Percentiles rank a stretch among this genome's conserved stretches.
phyloP scores from a whole-genome alignment of 2,113 vertebrate genomes.

The Dicerorhinus sumatrensis region DNA sequence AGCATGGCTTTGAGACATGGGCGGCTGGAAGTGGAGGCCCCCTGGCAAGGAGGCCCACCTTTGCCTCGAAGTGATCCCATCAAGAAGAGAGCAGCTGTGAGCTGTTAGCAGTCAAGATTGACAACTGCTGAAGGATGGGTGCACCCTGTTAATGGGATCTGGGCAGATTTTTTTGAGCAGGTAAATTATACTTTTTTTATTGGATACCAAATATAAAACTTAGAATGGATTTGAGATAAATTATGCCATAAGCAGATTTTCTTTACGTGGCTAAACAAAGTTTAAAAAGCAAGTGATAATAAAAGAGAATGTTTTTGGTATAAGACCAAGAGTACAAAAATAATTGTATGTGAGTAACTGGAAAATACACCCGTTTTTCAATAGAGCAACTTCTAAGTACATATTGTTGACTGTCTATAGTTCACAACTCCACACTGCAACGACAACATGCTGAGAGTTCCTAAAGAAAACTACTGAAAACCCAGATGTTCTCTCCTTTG shows the following conservation, averaged over 20 bases:
- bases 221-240: slow-evolving; percentile 99
- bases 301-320: slow-evolving; percentile 88
- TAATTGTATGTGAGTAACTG: slow-evolving; percentile 96
- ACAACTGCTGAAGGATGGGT: not conserved
- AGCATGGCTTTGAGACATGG: no score
- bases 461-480: slow-evolving; percentile 93
- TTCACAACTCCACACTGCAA: slow-evolving; percentile 95
- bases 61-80: not conserved
- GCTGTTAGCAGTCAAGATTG: not conserved
- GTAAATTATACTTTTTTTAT: slow-evolving; percentile 98
- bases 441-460: slow-evolving; percentile 92
- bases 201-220: slow-evolving; percentile 99
- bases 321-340: slow-evolving; percentile 94
- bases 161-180: not conserved
- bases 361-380: slow-evolving; percentile 97
- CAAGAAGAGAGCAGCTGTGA: not conserved
- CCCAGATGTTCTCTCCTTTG: slow-evolving; percentile 92
- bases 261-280: slow-evolving; percentile 89
- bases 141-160: accelerated
- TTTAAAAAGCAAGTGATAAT: slow-evolving; percentile 97
- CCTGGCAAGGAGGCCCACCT: not conserved
- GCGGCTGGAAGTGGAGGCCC: accelerated
- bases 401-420: slow-evolving; percentile 93
- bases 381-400: slow-evolving; percentile 96
- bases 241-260: slow-evolving; percentile 92